Conservation (phyloP, 1,140 invertebrate species). For the Ectropis grisescens region DNA sequence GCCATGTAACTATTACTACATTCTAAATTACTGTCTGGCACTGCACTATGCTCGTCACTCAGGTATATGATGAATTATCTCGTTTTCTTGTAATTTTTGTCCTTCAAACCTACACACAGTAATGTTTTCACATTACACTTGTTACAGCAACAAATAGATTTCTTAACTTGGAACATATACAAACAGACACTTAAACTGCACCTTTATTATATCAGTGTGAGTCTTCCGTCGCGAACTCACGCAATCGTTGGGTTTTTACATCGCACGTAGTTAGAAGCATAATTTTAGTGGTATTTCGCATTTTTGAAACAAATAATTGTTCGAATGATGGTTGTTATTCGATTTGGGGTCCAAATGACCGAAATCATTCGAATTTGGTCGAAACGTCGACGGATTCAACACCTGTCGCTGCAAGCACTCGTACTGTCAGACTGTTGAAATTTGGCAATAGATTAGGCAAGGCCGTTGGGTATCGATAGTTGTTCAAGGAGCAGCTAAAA, state of each 20-base stretch:
- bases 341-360: slow-evolving; percentile 6
- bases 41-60: too few relatives aligned
- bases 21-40: too few relatives aligned
- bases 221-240: slow-evolving; percentile 9
- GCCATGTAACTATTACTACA: too few relatives aligned
- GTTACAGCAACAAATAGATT: too few relatives aligned
- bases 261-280: too few relatives aligned
- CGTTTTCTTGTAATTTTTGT: too few relatives aligned
- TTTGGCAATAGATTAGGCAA: slow-evolving; percentile 18
- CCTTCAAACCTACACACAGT: too few relatives aligned
- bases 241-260: slow-evolving; percentile 25
- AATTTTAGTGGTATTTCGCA: slow-evolving; percentile 6
- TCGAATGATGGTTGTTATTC: background rate
- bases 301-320: background rate
- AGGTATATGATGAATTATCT: too few relatives aligned
- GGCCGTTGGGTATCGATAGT: slow-evolving; percentile 9
- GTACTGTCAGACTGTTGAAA: slow-evolving; percentile 18
- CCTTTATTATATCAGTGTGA: too few relatives aligned
- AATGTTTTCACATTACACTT: too few relatives aligned
- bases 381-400: slow-evolving; percentile 20
- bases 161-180: too few relatives aligned
- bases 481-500: background rate
- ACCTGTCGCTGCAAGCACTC: slow-evolving; percentile 39
- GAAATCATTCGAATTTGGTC: slow-evolving; percentile 19
- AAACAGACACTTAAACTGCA: too few relatives aligned